A percentile compares a stretch with the other conserved stretches of the same genome.
Conservation (phyloP, 23 tunicate species). For the Ascidia mentula region DNA sequence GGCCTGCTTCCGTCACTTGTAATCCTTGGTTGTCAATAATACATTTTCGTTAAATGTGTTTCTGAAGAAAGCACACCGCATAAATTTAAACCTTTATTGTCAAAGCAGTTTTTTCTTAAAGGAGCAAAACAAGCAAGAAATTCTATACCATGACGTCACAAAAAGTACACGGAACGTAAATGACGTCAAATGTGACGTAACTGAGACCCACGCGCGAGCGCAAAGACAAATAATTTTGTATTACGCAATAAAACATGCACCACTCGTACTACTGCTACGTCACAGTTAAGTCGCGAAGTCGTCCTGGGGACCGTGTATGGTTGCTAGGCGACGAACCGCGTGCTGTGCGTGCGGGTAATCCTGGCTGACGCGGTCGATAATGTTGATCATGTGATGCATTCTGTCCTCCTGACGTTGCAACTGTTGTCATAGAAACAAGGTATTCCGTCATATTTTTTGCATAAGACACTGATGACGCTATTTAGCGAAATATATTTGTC, state of each 20-base stretch:
- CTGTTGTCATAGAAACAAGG: background rate
- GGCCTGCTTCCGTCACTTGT: no score
- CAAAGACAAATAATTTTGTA: no score
- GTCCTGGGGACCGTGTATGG: slow-evolving; percentile 33
- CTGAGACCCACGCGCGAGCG: no score
- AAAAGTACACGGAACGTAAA: background rate
- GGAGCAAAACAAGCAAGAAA: background rate
- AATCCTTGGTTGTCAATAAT: no score
- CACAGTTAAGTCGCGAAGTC: background rate
- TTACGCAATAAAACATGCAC: no score
- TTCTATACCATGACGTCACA: background rate
- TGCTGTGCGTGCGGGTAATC: slow-evolving; percentile 83
- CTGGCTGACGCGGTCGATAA: slow-evolving; percentile 71
- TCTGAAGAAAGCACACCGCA: no score
- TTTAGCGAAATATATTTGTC: no score
- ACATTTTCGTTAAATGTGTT: no score
- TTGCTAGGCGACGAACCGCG: slow-evolving; percentile 51
- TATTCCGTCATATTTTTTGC: background rate
- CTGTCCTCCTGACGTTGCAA: slow-evolving; percentile 54
- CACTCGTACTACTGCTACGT: no score
- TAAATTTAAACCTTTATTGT: no score
- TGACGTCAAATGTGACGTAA: background rate
- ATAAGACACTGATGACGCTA: background rate
- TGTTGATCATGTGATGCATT: slow-evolving; percentile 71
- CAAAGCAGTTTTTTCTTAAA: background rate